These are phyloP conservation scores for Aphis craccivora DNA, from an alignment of 1,140 invertebrate species.

Conservation along the genomic window DNA sequence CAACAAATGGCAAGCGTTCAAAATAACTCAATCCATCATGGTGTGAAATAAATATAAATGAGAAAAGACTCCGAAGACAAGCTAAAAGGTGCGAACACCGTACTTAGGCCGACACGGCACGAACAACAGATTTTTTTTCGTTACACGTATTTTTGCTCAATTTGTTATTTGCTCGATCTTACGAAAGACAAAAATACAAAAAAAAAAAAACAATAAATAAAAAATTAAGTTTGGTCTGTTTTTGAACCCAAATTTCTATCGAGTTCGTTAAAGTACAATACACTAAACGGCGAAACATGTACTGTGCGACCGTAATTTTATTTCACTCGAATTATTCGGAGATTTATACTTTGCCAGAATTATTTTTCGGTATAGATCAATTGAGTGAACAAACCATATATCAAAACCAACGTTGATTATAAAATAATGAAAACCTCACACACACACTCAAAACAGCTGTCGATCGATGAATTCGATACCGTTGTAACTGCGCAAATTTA, in stretches of 20 bases:
- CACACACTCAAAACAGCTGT: too few species aligned
- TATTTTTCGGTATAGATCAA: not conserved
- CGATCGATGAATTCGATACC: not conserved
- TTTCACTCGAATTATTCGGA: not conserved
- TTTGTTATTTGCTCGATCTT: not conserved
- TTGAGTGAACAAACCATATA: not conserved
- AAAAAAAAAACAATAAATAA: not conserved
- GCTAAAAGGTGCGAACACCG: not conserved
- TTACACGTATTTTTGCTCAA: not conserved
- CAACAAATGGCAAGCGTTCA: conserved; percentile 19
- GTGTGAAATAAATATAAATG: conserved; percentile 21
- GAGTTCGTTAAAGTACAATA: not conserved
- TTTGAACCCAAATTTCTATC: not conserved
- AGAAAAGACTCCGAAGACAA: not conserved
- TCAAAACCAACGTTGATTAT: not conserved
- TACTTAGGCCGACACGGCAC: not conserved
- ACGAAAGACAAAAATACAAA: not conserved
- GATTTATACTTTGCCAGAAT: not conserved
- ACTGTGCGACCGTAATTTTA: not conserved
- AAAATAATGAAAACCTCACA: not conserved
- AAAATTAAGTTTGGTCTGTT: not conserved
- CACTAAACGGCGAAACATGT: not conserved
- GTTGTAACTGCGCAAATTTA: too few species aligned
- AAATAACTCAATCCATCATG: conserved; percentile 46
- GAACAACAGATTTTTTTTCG: not conserved